Conservation (phyloP, 2,113 vertebrate species). For the Takifugu flavidus region DNA sequence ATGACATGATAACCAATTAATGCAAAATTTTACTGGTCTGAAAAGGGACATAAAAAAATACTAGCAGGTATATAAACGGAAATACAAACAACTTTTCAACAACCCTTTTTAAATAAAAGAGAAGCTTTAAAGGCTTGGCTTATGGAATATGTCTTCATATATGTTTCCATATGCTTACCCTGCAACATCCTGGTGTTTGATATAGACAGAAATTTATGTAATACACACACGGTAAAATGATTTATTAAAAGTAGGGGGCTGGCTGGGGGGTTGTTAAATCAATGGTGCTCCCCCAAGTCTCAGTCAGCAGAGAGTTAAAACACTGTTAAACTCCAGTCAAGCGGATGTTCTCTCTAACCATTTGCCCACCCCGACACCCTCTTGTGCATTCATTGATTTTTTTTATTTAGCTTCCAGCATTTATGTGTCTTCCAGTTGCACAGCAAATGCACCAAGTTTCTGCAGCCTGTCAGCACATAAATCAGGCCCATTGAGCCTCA, state of each 20-base stretch:
- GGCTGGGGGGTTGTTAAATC: constrained; percentile 53
- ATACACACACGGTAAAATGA: constrained; percentile 41
- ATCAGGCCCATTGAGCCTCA: constrained; percentile 43
- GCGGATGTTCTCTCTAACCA: constrained; percentile 58
- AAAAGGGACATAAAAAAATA: too few relatives aligned
- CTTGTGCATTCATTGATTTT: constrained; percentile 62
- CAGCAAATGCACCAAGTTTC: constrained; percentile 29
- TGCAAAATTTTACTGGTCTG: too few relatives aligned
- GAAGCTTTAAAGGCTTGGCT: too few relatives aligned
- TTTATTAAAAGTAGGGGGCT: constrained; percentile 68
- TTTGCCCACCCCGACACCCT: neutral
- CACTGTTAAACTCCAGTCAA: constrained; percentile 57
- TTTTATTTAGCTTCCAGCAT: constrained; percentile 71
- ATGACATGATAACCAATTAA: too few relatives aligned
- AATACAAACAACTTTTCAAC: too few relatives aligned
- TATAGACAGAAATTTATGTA: constrained; percentile 19
- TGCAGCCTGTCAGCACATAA: constrained; percentile 60
- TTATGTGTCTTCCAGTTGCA: constrained; percentile 51
- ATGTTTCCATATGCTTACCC: neutral
- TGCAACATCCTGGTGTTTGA: constrained; percentile 14
- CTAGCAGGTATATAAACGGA: too few relatives aligned
- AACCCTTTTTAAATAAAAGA: too few relatives aligned
- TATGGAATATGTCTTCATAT: too few relatives aligned
- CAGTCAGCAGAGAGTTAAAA: constrained; percentile 42
- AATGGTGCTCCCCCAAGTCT: constrained; percentile 62